phyloP scores from a whole-genome alignment of 2,113 vertebrate species.

The Copsychus sechellarum region DNA sequence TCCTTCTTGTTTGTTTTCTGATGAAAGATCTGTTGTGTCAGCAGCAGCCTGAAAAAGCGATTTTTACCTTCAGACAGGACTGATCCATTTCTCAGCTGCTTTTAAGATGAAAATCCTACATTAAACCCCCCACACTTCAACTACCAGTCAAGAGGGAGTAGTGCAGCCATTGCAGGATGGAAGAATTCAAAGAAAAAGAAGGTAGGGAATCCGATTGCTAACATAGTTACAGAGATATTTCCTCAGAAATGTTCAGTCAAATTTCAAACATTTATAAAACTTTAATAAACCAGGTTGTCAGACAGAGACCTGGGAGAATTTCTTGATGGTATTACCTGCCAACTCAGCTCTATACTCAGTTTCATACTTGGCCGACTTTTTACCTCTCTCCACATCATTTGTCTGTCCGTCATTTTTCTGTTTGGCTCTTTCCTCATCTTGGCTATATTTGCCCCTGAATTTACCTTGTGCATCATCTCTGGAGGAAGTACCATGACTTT shows the following conservation, averaged over 20 bases:
- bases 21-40: neutral
- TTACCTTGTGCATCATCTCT: neutral
- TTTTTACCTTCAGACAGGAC: neutral
- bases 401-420: neutral
- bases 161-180: neutral
- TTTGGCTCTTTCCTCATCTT: neutral
- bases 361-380: neutral
- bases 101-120: neutral
- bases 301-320: neutral
- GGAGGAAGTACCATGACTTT: neutral
- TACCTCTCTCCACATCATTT: neutral
- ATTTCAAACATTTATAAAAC: neutral
- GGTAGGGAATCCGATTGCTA: neutral
- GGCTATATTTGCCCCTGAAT: neutral
- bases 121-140: neutral
- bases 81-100: neutral
- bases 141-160: neutral
- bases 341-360: neutral
- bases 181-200: neutral
- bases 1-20: neutral
- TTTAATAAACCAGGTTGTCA: neutral
- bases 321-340: neutral
- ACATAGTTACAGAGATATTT: neutral
- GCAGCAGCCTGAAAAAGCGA: neutral
- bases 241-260: neutral